Conservation (phyloP, 2,113 vertebrate species). For the Callionymus lyra region DNA sequence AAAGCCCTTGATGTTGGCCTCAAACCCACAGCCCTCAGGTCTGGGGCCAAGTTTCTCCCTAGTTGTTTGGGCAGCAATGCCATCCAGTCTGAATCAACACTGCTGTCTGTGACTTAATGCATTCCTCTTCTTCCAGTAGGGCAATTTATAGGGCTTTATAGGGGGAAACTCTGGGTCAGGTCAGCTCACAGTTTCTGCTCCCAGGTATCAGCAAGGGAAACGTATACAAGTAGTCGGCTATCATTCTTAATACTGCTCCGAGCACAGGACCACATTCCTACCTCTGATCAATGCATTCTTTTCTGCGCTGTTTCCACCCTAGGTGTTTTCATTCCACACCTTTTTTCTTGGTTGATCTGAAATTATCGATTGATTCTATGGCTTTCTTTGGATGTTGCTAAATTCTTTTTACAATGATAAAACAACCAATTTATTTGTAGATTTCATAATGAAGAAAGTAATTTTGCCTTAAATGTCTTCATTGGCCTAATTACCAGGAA, state of each 20-base stretch:
- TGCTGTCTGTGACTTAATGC: conserved; percentile 40
- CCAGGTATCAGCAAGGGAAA: conserved; percentile 15
- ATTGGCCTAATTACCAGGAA: too few relatives aligned
- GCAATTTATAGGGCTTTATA: conserved; percentile 40
- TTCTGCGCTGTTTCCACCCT: conserved; percentile 2
- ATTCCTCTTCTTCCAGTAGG: conserved; percentile 32
- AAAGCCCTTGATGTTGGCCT: conserved; percentile 35
- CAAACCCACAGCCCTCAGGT: conserved; percentile 45
- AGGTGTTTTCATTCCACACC: too few relatives aligned
- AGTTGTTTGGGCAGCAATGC: conserved; percentile 34
- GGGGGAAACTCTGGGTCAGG: conserved; percentile 38
- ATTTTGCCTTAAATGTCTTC: too few relatives aligned
- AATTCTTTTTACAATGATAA: too few relatives aligned
- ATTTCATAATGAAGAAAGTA: too few relatives aligned
- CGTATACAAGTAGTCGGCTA: conserved; percentile 12
- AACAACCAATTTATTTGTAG: too few relatives aligned
- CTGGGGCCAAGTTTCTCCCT: conserved; percentile 30
- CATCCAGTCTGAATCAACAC: conserved; percentile 49
- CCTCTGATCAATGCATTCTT: conserved; percentile 9
- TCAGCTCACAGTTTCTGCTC: conserved; percentile 38
- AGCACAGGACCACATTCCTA: conserved; percentile 30
- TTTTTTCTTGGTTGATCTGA: too few relatives aligned
- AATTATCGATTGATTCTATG: too few relatives aligned
- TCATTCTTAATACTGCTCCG: conserved; percentile 43
- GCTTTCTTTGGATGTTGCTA: too few relatives aligned